Percentiles rank a stretch among this genome's conserved stretches.
Evolutionary conservation across 1,140 invertebrate genomes (phyloP).

Genomic region (Trichonephila clavipes): DNA sequence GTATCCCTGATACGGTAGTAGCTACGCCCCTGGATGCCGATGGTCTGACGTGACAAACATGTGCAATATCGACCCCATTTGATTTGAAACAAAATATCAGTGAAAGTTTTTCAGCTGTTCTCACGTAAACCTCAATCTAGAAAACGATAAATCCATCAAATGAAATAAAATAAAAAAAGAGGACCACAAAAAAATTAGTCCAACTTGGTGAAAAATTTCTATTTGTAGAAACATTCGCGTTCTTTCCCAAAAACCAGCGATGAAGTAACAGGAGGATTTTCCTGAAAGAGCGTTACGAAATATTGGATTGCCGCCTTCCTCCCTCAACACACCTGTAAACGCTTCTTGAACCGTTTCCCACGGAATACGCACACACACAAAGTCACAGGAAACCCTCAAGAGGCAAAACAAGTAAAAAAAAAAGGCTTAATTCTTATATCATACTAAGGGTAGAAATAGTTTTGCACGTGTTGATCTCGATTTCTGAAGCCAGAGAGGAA

Average conservation of each 20-base stretch:
- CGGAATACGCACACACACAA: background rate
- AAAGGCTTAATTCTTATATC: background rate
- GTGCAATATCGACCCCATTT: too few relatives aligned
- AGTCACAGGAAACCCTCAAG: background rate
- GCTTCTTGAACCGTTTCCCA: constrained; percentile 16
- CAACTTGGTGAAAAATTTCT: background rate
- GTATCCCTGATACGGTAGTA: too few relatives aligned
- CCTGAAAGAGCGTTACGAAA: constrained; percentile 28
- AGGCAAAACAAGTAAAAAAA: background rate
- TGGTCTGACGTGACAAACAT: too few relatives aligned
- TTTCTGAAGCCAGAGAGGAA: constrained; percentile 36
- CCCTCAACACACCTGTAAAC: background rate
- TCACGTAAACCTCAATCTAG: background rate
- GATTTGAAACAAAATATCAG: background rate
- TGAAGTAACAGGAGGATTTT: constrained; percentile 33
- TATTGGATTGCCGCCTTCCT: constrained; percentile 8
- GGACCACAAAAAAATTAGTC: background rate
- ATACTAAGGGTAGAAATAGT: constrained; percentile 1
- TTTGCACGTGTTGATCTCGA: constrained; percentile 65
- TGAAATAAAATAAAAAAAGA: background rate
- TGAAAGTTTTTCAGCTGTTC: background rate
- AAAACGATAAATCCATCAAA: background rate
- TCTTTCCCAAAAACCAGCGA: background rate
- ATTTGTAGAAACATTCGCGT: constrained; percentile 15
- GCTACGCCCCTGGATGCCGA: too few relatives aligned